Evolutionary conservation across 2,113 vertebrate species (phyloP).

Genomic region (Callionymus lyra): DNA sequence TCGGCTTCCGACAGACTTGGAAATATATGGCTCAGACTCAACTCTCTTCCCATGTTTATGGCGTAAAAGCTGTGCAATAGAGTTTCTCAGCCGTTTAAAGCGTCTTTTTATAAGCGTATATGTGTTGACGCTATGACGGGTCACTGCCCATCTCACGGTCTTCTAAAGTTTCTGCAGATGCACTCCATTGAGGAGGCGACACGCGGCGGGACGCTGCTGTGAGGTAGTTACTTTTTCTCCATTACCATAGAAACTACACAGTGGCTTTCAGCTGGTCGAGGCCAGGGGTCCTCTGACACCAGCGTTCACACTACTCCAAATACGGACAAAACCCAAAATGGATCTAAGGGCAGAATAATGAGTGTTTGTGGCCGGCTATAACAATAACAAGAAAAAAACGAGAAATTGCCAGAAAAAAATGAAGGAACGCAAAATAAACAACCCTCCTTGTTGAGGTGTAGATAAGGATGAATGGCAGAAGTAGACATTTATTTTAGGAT

Average conservation of each 20-base stretch:
- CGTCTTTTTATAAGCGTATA: conserved; percentile 38
- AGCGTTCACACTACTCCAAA: conserved; percentile 78
- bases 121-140: conserved; percentile 77
- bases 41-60: conserved; percentile 47
- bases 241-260: conserved; percentile 97
- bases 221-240: conserved; percentile 80
- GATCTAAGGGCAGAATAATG: conserved; percentile 87
- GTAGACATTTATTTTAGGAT: background rate
- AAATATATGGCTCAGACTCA: conserved; percentile 43
- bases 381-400: conserved; percentile 77
- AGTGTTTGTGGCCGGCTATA: conserved; percentile 87
- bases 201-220: conserved; percentile 90
- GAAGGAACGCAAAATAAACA: conserved; percentile 45
- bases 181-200: conserved; percentile 89
- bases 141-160: conserved; percentile 92
- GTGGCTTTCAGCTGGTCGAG: conserved; percentile 75
- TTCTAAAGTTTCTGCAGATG: conserved; percentile 96
- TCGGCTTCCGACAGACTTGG: conserved; percentile 36
- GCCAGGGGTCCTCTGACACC: conserved; percentile 76
- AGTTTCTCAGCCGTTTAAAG: conserved; percentile 44
- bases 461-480: conserved; percentile 20
- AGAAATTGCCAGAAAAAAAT: conserved; percentile 68
- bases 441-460: conserved; percentile 34
- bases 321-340: conserved; percentile 78
- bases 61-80: conserved; percentile 62